These are phyloP conservation scores for Chloroceryle amazona DNA, from an alignment of 2,797 vertebrate species.

Conservation along the genomic window DNA sequence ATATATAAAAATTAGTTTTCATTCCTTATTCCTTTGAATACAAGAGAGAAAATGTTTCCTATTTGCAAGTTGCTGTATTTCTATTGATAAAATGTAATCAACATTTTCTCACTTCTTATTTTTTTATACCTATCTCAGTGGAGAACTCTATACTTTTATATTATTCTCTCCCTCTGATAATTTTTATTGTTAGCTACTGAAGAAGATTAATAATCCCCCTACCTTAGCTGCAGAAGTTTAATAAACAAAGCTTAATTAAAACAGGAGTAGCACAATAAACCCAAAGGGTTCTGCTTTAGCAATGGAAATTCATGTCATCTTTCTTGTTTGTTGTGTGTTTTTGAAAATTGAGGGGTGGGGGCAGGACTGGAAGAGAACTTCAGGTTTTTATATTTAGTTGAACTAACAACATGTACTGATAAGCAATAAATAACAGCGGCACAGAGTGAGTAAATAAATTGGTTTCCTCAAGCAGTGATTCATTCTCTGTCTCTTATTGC, in stretches of 20 bases:
- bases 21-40: not conserved
- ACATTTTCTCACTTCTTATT: constrained; percentile 42
- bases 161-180: constrained; percentile 23
- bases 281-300: constrained; percentile 47
- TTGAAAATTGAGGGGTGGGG: constrained; percentile 23
- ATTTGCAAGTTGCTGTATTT: constrained; percentile 16
- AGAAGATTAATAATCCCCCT: constrained; percentile 60
- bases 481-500: constrained; percentile 88
- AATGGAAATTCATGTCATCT: constrained; percentile 64
- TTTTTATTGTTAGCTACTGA: constrained; percentile 61
- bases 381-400: constrained; percentile 87
- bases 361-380: constrained; percentile 61
- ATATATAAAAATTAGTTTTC: not conserved
- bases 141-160: constrained; percentile 51
- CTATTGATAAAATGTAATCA: constrained; percentile 1
- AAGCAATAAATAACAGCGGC: constrained; percentile 91
- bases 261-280: constrained; percentile 60
- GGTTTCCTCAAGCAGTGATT: constrained; percentile 88
- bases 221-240: constrained; percentile 55
- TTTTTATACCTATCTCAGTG: constrained; percentile 27
- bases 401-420: constrained; percentile 88
- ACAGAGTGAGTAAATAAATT: constrained; percentile 91
- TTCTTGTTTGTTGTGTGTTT: constrained; percentile 63
- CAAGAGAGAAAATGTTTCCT: not conserved
- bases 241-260: constrained; percentile 72